Base-by-base conservation (phyloP, 1,140 invertebrate genomes). In the Matsumurasca onukii region DNA sequence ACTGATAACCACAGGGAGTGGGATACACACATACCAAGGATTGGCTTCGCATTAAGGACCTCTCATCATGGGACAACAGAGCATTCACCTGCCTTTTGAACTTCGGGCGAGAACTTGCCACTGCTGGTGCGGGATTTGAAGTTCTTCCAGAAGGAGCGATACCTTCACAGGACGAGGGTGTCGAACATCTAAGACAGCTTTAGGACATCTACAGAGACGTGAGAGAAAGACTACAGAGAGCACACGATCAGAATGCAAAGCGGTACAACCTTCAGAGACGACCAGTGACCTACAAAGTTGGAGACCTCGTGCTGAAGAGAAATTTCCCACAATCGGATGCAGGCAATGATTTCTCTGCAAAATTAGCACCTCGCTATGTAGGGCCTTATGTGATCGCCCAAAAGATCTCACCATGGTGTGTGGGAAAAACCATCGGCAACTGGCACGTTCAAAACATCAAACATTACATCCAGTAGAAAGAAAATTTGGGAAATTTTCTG, bases 401-500 rank as follows among this genome's bases (percentile, higher is more conserved):
- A 22, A 52, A 52, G 20, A 5, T 52, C 12, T 15, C 49, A 12
- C 12, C 12, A 52, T 12, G 22, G 12, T 5, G 3, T 22, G 22
- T 17, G 5, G 49, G 49, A 52, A 52, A 52, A 3, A 15, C 20
- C 12, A 52, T 52, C 3, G 49, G 49, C 5, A 5, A 52, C 49
- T 52, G 49, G 49, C 49, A 52, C 49, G 20, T 52, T 12, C 12
- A 22, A 3, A 22, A 52, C 20, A 5, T 52, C 3, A 52, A 52
- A 22, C 49, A 12, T 15, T 52, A 52, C 49, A n/a, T 52, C n/a
- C n/a, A n/a, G n/a, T 17, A 5, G 5, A 22, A 20, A 52, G 20
- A 22, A 52, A 64, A 64, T 31, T 64, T 34, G 52, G 45, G 48
- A 49, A 66, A 49, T 62, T 52, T 22, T 22, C 49, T 52, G 5